Base-by-base conservation (phyloP, 1,140 invertebrate species). In the Proales similis region DNA sequence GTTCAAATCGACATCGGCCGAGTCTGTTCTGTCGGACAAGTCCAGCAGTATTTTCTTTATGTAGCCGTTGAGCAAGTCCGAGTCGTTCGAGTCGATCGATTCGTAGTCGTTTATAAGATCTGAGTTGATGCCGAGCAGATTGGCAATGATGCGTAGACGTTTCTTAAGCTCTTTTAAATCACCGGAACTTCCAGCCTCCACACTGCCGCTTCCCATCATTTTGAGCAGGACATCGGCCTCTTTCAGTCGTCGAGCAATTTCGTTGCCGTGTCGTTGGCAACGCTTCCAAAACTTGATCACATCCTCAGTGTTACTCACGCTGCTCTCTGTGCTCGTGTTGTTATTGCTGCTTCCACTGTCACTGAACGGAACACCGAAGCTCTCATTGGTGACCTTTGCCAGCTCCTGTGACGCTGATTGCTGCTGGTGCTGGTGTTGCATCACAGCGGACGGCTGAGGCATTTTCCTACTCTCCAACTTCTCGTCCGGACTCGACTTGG, bases 71-170 rank as follows among this genome's bases (percentile, higher is more conserved):
- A 57, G 14, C 4, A 57, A 42, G 19, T 57, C 51, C 2, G 51
- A 42, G 17, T 57, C 45, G 30, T 57, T 29, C 36, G 51, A 57
- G 17, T 57, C 51, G 0, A 57, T 57, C n/a, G 51, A 57, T 17
- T 42, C 45, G 17, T 57, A 36, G n/a, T 57, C 51, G 29, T 42
- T 42, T 9, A 36, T 42, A 14, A 57, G 39, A 42, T 57, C 51
- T 7, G 51, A 42, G 20, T 57, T 57, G n/a, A 57, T 43, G 19
- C 51, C 51, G 9, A 57, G 29, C 19, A 57, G 17, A 5, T 17
- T 57, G 5, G 51, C 33, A 1, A 39, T 57, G 3, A 57, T n/a
- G 19, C 30, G 45, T 5, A 57, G 14, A 0, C 36, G 17, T 14
- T 57, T 57, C 45, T 57, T 57, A 1, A 57, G 36, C 20, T 57